Conservation (phyloP, 2,797 vertebrate genomes). For the Syngnathus rostellatus region DNA sequence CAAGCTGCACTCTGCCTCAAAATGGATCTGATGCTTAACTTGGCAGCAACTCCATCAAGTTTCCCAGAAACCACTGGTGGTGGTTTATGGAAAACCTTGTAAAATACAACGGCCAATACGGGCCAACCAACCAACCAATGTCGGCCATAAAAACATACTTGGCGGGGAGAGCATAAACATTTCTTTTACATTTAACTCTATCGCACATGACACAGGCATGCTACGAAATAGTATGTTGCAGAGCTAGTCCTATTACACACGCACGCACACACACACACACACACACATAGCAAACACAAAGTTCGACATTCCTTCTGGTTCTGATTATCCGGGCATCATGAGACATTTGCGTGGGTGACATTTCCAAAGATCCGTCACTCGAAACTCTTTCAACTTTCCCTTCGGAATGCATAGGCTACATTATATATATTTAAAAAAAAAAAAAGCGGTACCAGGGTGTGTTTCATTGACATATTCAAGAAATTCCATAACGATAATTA, state of each 20-base stretch:
- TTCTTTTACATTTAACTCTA: conserved; percentile 4
- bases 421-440: conserved; percentile 15
- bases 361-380: conserved; percentile 67
- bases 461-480: conserved; percentile 64
- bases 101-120: not conserved
- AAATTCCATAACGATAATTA: conserved; percentile 61
- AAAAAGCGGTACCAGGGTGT: conserved; percentile 44
- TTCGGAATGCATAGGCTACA: conserved; percentile 48
- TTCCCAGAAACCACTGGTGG: conserved; percentile 14
- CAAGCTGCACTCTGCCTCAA: not conserved
- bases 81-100: not conserved
- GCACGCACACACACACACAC: conserved; percentile 6
- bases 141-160: conserved; percentile 3
- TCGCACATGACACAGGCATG: not conserved
- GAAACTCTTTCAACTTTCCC: conserved; percentile 50
- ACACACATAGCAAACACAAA: conserved; percentile 8
- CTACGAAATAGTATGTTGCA: not conserved
- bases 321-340: conserved; percentile 57
- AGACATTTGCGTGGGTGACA: conserved; percentile 49
- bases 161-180: conserved; percentile 3
- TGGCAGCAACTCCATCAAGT: conserved; percentile 2
- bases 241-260: conserved; percentile 3
- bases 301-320: conserved; percentile 50
- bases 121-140: conserved; percentile 3
- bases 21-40: not conserved